Evolutionary conservation across 1,140 invertebrate genomes (phyloP).

Genomic region (Leptoteleia sp.): DNA sequence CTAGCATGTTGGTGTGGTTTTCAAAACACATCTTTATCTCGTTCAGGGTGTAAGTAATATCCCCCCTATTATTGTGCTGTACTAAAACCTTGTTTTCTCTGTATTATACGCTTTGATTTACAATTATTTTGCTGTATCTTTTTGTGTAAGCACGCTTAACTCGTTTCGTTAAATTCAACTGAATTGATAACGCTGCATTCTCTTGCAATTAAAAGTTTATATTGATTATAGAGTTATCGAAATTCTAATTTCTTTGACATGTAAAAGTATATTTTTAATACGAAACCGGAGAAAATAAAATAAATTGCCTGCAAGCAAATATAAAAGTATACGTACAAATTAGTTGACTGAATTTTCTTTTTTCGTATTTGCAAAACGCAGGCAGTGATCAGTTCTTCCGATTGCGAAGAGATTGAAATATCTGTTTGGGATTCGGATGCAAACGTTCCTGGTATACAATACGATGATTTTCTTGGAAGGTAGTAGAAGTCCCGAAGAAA

Average conservation of each 20-base stretch:
- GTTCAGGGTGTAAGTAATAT: slow-evolving; percentile 43
- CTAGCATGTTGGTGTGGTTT: slow-evolving; percentile 61
- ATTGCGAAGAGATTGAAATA: slow-evolving; percentile 86
- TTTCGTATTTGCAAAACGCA: slow-evolving; percentile 76
- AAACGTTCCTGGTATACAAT: slow-evolving; percentile 87
- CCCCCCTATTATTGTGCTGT: slow-evolving; percentile 21
- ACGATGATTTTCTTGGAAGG: slow-evolving; percentile 93
- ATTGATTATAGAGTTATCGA: too few species aligned
- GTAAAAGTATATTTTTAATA: too few species aligned
- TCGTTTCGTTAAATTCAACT: background rate
- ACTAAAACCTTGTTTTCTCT: background rate
- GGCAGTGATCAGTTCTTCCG: slow-evolving; percentile 87
- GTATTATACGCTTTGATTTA: background rate
- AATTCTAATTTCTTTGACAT: too few species aligned
- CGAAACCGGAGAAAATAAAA: too few species aligned
- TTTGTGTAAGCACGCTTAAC: slow-evolving; percentile 6
- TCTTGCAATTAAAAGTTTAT: too few species aligned
- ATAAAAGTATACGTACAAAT: background rate
- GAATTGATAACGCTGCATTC: too few species aligned
- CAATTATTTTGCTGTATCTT: background rate
- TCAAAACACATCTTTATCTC: slow-evolving; percentile 41
- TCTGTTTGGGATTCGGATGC: slow-evolving; percentile 93
- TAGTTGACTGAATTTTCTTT: slow-evolving; percentile 16
- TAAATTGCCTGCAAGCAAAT: background rate
- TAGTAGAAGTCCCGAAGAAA: slow-evolving; percentile 77